Percentiles rank a stretch among this genome's conserved stretches.
phyloP scores from a whole-genome alignment of 2,113 vertebrate species.

The Poicephalus gulielmi region DNA sequence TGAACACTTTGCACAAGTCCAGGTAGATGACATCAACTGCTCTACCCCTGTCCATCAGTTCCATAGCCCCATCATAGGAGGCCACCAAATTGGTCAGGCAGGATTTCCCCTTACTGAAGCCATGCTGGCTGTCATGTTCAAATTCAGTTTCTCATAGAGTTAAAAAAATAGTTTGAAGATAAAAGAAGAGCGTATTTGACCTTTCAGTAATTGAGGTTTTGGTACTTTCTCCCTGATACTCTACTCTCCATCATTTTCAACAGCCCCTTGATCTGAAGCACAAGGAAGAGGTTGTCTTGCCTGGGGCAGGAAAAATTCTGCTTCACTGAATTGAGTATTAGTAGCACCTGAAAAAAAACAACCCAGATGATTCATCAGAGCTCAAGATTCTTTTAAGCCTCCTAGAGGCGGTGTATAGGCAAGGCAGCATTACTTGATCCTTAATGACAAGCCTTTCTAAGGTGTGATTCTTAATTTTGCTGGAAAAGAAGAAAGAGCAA shows the following conservation, averaged over 20 bases:
- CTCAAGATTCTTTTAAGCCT: background rate
- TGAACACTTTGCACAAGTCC: no score
- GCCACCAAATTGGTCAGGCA: no score
- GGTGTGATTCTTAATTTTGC: background rate
- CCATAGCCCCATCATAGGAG: no score
- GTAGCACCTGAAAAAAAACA: background rate
- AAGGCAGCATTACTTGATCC: background rate
- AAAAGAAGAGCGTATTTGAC: background rate
- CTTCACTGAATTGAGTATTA: conserved; percentile 26
- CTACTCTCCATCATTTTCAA: background rate
- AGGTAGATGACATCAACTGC: no score
- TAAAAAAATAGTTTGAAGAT: background rate
- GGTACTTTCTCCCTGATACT: conserved; percentile 7
- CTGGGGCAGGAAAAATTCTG: conserved; percentile 43
- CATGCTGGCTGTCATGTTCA: background rate
- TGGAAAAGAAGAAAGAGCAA: background rate
- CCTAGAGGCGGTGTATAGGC: background rate
- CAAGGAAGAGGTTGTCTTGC: conserved; percentile 10
- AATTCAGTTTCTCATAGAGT: background rate
- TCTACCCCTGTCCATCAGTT: no score
- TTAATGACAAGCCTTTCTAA: background rate
- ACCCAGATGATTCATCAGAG: conserved; percentile 25
- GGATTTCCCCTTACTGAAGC: no score
- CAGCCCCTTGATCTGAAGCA: background rate
- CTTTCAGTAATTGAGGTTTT: conserved; percentile 42